phyloP scores from a whole-genome alignment of 2,113 vertebrate genomes.

The Anolis carolinensis region DNA sequence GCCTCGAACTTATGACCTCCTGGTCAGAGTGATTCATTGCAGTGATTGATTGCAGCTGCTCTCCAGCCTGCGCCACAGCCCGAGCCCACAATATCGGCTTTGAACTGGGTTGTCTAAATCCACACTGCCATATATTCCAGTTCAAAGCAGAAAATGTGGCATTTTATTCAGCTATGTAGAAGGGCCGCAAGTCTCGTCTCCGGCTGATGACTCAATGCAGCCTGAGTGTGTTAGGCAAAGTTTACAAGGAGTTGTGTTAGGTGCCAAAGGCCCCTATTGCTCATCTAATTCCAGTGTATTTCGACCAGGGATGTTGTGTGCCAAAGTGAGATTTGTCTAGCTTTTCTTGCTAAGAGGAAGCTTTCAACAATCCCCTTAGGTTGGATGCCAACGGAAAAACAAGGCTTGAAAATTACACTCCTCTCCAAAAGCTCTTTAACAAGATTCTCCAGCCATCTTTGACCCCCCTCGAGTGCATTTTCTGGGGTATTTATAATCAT shows the following conservation, averaged over 20 bases:
- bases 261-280: neutral
- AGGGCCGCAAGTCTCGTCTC: too few relatives aligned
- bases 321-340: neutral
- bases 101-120: too few relatives aligned
- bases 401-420: neutral
- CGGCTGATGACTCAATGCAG: too few relatives aligned
- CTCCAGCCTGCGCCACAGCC: too few relatives aligned
- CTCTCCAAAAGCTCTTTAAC: neutral
- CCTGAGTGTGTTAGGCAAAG: neutral
- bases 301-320: neutral
- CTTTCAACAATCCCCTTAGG: neutral
- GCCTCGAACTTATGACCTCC: too few relatives aligned
- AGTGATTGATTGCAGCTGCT: too few relatives aligned
- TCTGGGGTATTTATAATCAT: neutral
- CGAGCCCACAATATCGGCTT: too few relatives aligned
- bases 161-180: too few relatives aligned
- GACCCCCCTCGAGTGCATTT: neutral
- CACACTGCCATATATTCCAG: too few relatives aligned
- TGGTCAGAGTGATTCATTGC: too few relatives aligned
- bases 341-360: neutral
- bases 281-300: neutral
- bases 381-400: neutral
- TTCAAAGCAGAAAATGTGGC: too few relatives aligned
- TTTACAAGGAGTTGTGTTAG: neutral
- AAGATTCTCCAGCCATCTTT: neutral